A percentile compares a stretch with the other conserved stretches of the same genome.
Evolutionary conservation across 2,797 vertebrate species (phyloP).

Genomic region (Amniataba percoides): DNA sequence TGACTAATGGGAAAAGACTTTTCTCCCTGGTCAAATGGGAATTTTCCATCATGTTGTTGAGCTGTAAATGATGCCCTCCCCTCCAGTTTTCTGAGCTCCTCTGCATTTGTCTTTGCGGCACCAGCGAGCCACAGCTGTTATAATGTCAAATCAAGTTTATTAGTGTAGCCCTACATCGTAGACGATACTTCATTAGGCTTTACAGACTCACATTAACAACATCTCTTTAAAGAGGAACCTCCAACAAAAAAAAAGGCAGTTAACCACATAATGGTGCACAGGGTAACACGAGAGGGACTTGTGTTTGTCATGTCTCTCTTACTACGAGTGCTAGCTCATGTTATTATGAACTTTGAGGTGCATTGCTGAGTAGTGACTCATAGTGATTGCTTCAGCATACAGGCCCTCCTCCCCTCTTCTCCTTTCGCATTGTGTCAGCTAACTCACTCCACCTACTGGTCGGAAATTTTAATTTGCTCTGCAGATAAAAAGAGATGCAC

Average conservation of each 20-base stretch:
- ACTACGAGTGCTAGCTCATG: conserved; percentile 61
- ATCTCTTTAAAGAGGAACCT: background rate
- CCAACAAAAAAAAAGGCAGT: conserved; percentile 4
- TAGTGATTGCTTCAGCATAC: conserved; percentile 66
- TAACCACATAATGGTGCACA: conserved; percentile 3
- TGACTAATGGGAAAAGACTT: conserved; percentile 46
- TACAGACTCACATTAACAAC: conserved; percentile 7
- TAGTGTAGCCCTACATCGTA: conserved; percentile 1
- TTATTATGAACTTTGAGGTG: conserved; percentile 69
- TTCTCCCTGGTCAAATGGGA: conserved; percentile 2
- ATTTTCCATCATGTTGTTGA: conserved; percentile 6
- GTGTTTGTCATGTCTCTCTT: conserved; percentile 55
- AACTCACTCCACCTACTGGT: conserved; percentile 77
- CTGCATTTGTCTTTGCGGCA: conserved; percentile 24
- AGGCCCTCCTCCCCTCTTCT: conserved; percentile 27
- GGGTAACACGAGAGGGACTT: conserved; percentile 18
- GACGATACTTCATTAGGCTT: conserved; percentile 21
- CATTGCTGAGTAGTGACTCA: conserved; percentile 82
- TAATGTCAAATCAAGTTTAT: conserved; percentile 31
- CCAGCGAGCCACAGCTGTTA: conserved; percentile 19
- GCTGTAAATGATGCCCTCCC: conserved; percentile 10
- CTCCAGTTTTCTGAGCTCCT: conserved; percentile 22
- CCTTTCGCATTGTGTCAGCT: conserved; percentile 55
- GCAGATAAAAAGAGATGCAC: background rate
- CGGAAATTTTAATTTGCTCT: conserved; percentile 17